Base-by-base conservation (phyloP, 2,113 vertebrate species). In the Lynx canadensis region DNA sequence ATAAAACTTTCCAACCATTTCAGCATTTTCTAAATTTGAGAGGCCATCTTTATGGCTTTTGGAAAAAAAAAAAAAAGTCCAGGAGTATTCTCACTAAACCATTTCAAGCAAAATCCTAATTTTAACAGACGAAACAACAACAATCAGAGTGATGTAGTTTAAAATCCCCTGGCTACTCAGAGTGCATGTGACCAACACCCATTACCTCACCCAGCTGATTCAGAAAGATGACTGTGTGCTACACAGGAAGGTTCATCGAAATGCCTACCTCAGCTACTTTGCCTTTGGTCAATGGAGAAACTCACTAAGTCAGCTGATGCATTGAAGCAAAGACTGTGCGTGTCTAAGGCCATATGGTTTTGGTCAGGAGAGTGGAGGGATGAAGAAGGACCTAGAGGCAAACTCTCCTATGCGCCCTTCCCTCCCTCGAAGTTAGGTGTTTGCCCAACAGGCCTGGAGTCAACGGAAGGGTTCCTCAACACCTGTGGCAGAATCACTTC, bases 1-100 rank as follows among this genome's bases (percentile, higher is more conserved):
- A 97, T 98, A 97, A 98, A 97, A 98, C 95, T 98, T 98, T 98
- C 97, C 98, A 98, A 98, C 97, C 97, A 97, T 97, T 98, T 98
- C 98, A 98, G 97, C 98, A 91, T 97, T 98, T 97, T 97, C 96
- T 96, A 97, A 97, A 96, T 97, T 96, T 92, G 86, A 98, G 85
- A 97, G 95, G 66, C 97, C 96, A 97, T 98, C 95, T 98, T 98
- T 97, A 98, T 89, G 57, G 93, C 76, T 96, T 93, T 98, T 97
- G 97, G 95, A 41, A 41, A 8, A 45, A 45, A 45, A 45, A 60
- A 95, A 97, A 91, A 93, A 91, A 97, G 94, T 95, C 96, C 93
- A 97, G 80, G 80, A 69, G 76, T 93, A 97, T 96, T 94, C 93
- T 98, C 96, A 98, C 82, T 95, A 94, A 89, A 63, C 69, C 92